These are phyloP conservation scores for Sweltsa coloradensis DNA, from an alignment of 1,140 invertebrate genomes.

Conservation along the genomic window DNA sequence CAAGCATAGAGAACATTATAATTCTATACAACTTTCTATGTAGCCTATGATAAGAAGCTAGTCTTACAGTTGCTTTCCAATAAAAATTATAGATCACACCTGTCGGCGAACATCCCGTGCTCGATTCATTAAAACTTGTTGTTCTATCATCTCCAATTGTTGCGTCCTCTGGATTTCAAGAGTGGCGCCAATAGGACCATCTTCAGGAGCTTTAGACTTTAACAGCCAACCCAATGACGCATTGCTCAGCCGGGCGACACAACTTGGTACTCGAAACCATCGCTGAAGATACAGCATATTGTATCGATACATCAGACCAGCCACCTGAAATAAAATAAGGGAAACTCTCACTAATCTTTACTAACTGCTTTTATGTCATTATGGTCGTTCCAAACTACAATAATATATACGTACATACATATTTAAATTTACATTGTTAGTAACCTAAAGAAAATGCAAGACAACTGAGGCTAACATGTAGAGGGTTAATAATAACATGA, in stretches of 20 bases:
- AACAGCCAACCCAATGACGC: constrained; percentile 32
- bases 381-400: no score
- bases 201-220: constrained; percentile 29
- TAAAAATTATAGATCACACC: neutral
- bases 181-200: constrained; percentile 37
- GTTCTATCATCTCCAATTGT: constrained; percentile 37
- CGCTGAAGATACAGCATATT: constrained; percentile 33
- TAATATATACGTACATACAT: no score
- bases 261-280: constrained; percentile 30
- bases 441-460: no score
- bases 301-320: constrained; percentile 34
- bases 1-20: constrained; percentile 14
- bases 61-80: neutral
- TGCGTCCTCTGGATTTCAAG: constrained; percentile 39
- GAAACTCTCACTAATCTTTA: no score
- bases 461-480: no score
- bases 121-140: constrained; percentile 32
- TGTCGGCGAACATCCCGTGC: constrained; percentile 23
- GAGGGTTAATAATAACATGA: no score
- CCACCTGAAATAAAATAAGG: constrained; percentile 28
- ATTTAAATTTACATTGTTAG: no score
- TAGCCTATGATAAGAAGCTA: neutral
- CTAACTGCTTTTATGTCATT: no score
- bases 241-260: constrained; percentile 28
- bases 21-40: constrained; percentile 8